A percentile compares a stretch with the other conserved stretches of the same genome.
Conservation (phyloP, 2,888 invertebrate genomes). For the Lycaena phlaeas region DNA sequence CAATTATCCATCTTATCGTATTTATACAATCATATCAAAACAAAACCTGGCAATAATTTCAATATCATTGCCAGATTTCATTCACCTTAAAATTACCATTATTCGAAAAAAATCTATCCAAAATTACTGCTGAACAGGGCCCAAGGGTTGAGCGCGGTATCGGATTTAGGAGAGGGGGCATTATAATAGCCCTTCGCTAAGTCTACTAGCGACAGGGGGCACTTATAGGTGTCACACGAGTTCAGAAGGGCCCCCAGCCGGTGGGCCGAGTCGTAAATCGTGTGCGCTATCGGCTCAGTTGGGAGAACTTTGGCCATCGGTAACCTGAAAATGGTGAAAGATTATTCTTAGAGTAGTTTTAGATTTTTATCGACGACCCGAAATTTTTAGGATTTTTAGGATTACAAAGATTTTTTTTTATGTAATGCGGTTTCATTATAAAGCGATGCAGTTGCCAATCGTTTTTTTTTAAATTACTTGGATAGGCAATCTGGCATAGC, state of each 20-base stretch:
- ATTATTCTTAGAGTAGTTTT: too few relatives aligned
- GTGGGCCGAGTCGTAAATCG: slow-evolving; percentile 78
- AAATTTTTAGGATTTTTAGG: too few relatives aligned
- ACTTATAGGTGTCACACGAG: slow-evolving; percentile 75
- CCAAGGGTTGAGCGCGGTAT: slow-evolving; percentile 44
- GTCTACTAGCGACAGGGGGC: slow-evolving; percentile 81
- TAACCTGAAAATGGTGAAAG: slow-evolving; percentile 60
- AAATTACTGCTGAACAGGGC: slow-evolving; percentile 46
- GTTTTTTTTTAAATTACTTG: too few relatives aligned
- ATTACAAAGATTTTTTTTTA: too few relatives aligned
- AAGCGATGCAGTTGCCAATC: too few relatives aligned
- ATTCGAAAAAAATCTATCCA: slow-evolving; percentile 20
- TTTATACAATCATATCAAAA: too few relatives aligned
- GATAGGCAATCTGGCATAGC: too few relatives aligned
- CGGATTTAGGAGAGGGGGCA: slow-evolving; percentile 43
- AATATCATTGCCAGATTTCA: slow-evolving; percentile 1
- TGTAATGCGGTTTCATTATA: too few relatives aligned
- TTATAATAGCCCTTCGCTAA: slow-evolving; percentile 76
- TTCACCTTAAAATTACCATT: background rate
- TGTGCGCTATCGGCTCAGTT: slow-evolving; percentile 77
- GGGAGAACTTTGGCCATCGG: slow-evolving; percentile 76
- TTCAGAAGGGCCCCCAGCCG: slow-evolving; percentile 43
- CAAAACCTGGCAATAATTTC: background rate
- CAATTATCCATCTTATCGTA: too few relatives aligned
- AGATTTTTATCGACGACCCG: too few relatives aligned